A percentile compares a stretch with the other conserved stretches of the same genome.
Conservation (phyloP, 1,140 invertebrate species). For the Achatina immaculata region DNA sequence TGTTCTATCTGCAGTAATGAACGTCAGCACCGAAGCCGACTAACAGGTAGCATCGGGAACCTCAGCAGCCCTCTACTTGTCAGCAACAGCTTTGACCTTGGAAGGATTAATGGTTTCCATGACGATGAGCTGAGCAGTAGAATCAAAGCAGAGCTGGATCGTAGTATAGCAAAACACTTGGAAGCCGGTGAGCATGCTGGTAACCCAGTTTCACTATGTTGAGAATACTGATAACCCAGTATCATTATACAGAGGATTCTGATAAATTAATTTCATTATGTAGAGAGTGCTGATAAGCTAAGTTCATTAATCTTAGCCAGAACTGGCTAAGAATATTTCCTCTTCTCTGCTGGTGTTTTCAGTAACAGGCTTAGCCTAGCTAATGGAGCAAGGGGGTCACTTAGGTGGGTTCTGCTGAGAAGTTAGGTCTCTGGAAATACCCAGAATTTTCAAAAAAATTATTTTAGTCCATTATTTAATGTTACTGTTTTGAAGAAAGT, state of each 20-base stretch:
- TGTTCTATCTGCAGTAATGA: slow-evolving; percentile 54
- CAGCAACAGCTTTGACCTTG: slow-evolving; percentile 54
- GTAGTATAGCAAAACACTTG: slow-evolving; percentile 66
- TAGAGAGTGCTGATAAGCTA: too few relatives aligned
- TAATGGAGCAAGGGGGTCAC: too few relatives aligned
- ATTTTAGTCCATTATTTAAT: too few relatives aligned
- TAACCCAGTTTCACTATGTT: slow-evolving; percentile 11
- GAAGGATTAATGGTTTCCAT: slow-evolving; percentile 41
- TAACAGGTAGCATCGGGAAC: slow-evolving; percentile 53
- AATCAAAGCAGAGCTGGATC: slow-evolving; percentile 60
- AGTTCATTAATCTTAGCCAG: too few relatives aligned
- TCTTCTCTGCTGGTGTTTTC: too few relatives aligned
- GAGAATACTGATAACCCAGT: neutral
- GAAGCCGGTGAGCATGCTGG: slow-evolving; percentile 64
- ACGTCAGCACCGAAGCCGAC: slow-evolving; percentile 46
- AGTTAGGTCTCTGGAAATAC: too few relatives aligned
- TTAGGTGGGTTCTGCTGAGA: too few relatives aligned
- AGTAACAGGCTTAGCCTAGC: too few relatives aligned
- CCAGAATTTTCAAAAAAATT: too few relatives aligned
- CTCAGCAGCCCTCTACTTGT: slow-evolving; percentile 45
- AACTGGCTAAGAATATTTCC: too few relatives aligned
- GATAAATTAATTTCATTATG: neutral
- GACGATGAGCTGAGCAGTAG: slow-evolving; percentile 58
- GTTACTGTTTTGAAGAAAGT: too few relatives aligned
- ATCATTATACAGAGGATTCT: neutral